phyloP scores from a whole-genome alignment of 2,888 invertebrate species.

The Oegoconia quadripuncta region DNA sequence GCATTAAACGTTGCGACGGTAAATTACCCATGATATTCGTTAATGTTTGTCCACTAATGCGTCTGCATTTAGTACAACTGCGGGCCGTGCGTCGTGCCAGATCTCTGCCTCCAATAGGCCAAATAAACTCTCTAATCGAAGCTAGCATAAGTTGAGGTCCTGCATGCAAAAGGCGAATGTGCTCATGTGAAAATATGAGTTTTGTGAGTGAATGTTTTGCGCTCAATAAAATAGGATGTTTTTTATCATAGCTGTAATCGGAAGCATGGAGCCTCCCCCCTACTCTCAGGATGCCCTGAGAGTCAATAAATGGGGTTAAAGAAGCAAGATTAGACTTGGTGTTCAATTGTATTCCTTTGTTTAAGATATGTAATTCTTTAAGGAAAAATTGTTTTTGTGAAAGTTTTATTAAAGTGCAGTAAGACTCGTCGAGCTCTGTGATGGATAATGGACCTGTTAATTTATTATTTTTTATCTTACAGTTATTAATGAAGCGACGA shows the following conservation, averaged over 20 bases:
- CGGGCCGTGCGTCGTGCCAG: constrained; percentile 9
- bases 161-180: constrained; percentile 22
- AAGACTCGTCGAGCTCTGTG: no score
- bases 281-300: constrained; percentile 21
- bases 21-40: constrained; percentile 22
- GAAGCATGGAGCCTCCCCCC: constrained; percentile 27
- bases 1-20: constrained; percentile 16
- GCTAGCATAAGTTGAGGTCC: constrained; percentile 23
- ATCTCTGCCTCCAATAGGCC: constrained; percentile 25
- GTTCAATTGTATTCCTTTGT: no score
- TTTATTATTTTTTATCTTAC: no score
- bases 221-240: constrained; percentile 29
- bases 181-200: constrained; percentile 19
- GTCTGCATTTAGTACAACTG: constrained; percentile 2
- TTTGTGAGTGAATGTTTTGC: constrained; percentile 25
- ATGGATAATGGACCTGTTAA: no score
- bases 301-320: constrained; percentile 15
- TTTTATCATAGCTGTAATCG: constrained; percentile 19
- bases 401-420: no score
- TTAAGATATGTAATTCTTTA: no score
- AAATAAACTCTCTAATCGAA: constrained; percentile 18
- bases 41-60: constrained; percentile 10
- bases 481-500: no score
- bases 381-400: no score
- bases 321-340: background rate